Conservation (phyloP, 2,797 vertebrate genomes). For the Schizopygopsis pylzovi region DNA sequence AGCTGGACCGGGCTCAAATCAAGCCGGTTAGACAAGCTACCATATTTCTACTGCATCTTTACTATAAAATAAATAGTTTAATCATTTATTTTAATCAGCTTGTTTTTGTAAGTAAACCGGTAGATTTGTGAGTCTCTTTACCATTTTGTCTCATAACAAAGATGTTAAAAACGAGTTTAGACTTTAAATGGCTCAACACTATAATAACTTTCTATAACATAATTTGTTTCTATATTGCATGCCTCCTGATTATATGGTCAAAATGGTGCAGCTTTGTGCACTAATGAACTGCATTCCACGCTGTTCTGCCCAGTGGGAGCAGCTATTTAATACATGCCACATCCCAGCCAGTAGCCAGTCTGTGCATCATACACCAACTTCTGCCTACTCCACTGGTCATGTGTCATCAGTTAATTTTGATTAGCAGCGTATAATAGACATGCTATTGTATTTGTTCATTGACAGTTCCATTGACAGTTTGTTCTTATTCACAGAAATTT, state of each 20-base stretch:
- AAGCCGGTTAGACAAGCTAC: constrained; percentile 81
- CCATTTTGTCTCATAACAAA: background rate
- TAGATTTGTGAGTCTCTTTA: background rate
- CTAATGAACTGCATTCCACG: too few relatives aligned
- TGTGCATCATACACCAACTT: background rate
- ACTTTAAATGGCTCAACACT: background rate
- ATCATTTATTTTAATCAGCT: background rate
- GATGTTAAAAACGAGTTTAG: too few relatives aligned
- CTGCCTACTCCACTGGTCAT: background rate
- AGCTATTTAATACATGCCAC: too few relatives aligned
- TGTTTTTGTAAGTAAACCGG: background rate
- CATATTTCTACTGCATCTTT: constrained; percentile 6
- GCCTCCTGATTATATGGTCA: constrained; percentile 69
- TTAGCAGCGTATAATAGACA: background rate
- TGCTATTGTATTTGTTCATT: background rate
- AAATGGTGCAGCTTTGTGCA: constrained; percentile 57
- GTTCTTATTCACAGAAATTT: background rate
- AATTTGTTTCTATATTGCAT: constrained; percentile 69
- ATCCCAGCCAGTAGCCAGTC: too few relatives aligned
- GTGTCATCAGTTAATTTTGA: constrained; percentile 30
- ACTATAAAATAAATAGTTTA: background rate
- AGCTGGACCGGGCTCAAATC: constrained; percentile 93
- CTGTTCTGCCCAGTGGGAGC: too few relatives aligned
- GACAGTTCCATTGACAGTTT: background rate
- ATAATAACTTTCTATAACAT: background rate